These are phyloP conservation scores for Oxystoma pomonae DNA, from an alignment of 2,888 invertebrate genomes.

Conservation along the genomic window DNA sequence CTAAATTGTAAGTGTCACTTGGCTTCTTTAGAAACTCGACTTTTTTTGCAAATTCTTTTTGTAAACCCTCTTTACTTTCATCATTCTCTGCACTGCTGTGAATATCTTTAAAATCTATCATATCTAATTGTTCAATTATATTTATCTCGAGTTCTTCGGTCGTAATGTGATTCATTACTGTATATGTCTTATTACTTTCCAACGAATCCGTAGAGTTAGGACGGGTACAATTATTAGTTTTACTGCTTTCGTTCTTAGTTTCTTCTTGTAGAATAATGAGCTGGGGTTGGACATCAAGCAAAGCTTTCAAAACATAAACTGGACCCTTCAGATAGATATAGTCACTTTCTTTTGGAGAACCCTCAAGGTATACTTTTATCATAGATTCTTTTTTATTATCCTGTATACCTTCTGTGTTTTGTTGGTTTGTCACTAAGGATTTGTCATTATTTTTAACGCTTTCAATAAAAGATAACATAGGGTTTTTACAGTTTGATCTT, in stretches of 20 bases:
- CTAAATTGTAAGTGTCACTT: background rate
- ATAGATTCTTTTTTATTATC: conserved; percentile 11
- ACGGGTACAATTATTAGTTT: background rate
- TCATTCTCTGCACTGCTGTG: background rate
- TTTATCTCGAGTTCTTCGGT: conserved; percentile 4
- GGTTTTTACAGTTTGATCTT: background rate
- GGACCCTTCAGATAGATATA: conserved; percentile 32
- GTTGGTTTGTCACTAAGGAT: background rate
- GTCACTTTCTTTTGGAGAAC: conserved; percentile 36
- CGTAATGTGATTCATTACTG: conserved; percentile 1
- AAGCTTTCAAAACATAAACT: conserved; percentile 28
- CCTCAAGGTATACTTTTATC: conserved; percentile 27
- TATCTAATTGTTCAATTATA: background rate
- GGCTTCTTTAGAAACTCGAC: background rate
- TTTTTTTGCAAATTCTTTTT: background rate
- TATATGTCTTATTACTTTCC: conserved; percentile 15
- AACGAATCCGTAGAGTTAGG: conserved; percentile 2
- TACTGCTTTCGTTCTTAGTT: background rate
- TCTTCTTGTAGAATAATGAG: conserved; percentile 14
- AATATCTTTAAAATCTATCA: background rate
- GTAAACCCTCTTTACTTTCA: background rate
- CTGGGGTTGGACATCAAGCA: conserved; percentile 23
- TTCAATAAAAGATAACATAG: background rate
- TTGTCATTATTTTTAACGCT: background rate
- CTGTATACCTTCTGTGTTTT: background rate